Evolutionary conservation across 2,888 invertebrate genomes (phyloP), one percentile per base, ranked within the genome.

Genomic region (Rhodophaea formosa): DNA sequence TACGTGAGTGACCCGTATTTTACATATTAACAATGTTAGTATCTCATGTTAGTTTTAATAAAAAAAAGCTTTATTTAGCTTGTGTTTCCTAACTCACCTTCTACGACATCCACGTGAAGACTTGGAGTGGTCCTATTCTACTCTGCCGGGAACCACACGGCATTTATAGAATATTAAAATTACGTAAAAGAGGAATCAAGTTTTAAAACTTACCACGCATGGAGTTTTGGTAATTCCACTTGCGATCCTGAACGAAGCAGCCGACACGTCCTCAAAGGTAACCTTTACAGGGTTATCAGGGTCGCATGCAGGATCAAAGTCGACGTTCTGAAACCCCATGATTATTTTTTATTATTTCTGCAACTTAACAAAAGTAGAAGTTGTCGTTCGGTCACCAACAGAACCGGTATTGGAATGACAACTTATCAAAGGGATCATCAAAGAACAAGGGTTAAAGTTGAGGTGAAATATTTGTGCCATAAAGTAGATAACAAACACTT

Each of bases 231-330:
- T 92, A 53, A 98, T 93, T 47, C 97, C 97, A 71, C 93, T 94
- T 80, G 95, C 96, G 61, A 98, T 97, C 79, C 96, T 94, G 81
- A 95, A 98, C 0, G 97, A 96, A 0, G 98, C 98, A 0, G 96
- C 96, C 12, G 96, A 96, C 39, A 98, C 94, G 79, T 98, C 97
- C 77, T 97, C 95, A 78, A 97, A 97, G 3, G 93, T 92, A 53
- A 98, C 93, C 67, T 86, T 92, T 56, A 93, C 92, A 0, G 97
- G 97, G 61, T 93, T 91, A 29, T 93, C 92, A 45, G 94, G 94
- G 76, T 95, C 93, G 74, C 96, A 96, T 90, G 90, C 91, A 15
- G 91, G 90, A 67, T 91, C 91, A 59, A 69, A 89, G 63, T 90
- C 89, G 54, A 86, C 63, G 60, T 85, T 84, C 89, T 90, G 89